Percentiles rank a stretch among this genome's conserved stretches.
These are phyloP conservation scores for Pseudomyrmex cubaensis DNA, from an alignment of 1,140 invertebrate genomes.

Conservation along the genomic window DNA sequence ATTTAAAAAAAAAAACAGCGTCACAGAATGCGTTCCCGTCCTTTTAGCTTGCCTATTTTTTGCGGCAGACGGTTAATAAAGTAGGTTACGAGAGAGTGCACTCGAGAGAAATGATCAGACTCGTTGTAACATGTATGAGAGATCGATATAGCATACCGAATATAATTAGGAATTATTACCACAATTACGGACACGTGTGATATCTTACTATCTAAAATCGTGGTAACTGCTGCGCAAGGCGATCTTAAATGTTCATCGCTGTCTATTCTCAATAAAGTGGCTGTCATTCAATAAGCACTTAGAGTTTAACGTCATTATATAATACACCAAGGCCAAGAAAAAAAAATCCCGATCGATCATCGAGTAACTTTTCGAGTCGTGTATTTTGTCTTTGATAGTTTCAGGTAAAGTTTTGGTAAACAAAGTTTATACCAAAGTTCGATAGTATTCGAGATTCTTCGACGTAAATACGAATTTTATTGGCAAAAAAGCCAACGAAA, in stretches of 20 bases:
- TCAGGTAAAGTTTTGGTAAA: too few relatives aligned
- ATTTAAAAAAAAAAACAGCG: neutral
- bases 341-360: neutral
- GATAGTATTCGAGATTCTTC: too few relatives aligned
- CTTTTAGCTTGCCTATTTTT: slow-evolving; percentile 57
- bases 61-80: slow-evolving; percentile 42
- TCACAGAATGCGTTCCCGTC: slow-evolving; percentile 23
- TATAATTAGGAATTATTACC: slow-evolving; percentile 46
- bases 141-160: slow-evolving; percentile 41
- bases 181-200: slow-evolving; percentile 53
- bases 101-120: slow-evolving; percentile 34
- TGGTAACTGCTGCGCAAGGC: slow-evolving; percentile 49
- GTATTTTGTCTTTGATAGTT: too few relatives aligned
- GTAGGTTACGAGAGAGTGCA: slow-evolving; percentile 53
- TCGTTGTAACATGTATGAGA: slow-evolving; percentile 42
- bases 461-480: too few relatives aligned
- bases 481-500: too few relatives aligned
- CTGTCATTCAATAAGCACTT: slow-evolving; percentile 54
- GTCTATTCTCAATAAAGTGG: slow-evolving; percentile 61
- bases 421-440: too few relatives aligned
- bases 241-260: slow-evolving; percentile 60
- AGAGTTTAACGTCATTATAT: slow-evolving; percentile 11
- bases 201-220: slow-evolving; percentile 58
- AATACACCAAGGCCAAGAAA: too few relatives aligned
- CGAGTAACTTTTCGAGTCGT: neutral